A percentile compares a stretch with the other conserved stretches of the same genome.
Conservation (phyloP, 2,113 vertebrate species). For the Pteronura brasiliensis region DNA sequence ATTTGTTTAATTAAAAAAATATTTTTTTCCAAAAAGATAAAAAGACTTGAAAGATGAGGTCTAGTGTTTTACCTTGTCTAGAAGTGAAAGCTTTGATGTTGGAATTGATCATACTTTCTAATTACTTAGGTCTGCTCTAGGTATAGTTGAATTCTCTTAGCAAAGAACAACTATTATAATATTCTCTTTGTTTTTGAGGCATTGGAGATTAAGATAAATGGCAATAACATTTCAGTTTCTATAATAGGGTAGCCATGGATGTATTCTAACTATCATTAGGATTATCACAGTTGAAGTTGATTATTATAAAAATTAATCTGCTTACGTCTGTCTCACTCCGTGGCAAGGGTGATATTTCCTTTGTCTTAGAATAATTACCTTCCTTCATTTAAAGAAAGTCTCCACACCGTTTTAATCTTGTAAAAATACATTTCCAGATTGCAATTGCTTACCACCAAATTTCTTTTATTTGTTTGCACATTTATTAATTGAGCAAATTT, state of each 20-base stretch:
- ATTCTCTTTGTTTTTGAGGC: conserved; percentile 31
- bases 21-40: background rate
- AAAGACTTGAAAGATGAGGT: background rate
- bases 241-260: background rate
- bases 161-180: background rate
- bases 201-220: conserved; percentile 36
- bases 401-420: background rate
- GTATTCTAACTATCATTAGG: background rate
- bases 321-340: background rate
- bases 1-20: background rate
- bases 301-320: background rate
- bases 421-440: conserved; percentile 1
- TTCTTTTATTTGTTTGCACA: background rate
- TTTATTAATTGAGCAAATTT: background rate
- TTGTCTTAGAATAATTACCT: background rate
- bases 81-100: background rate
- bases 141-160: background rate
- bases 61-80: background rate
- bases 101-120: background rate
- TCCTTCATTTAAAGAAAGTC: background rate
- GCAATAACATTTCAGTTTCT: conserved; percentile 28
- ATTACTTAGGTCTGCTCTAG: background rate
- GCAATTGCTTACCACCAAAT: background rate
- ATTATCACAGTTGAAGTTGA: background rate
- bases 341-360: background rate